These are phyloP conservation scores for Arge pagana DNA, from an alignment of 2,888 invertebrate genomes.

Conservation along the genomic window DNA sequence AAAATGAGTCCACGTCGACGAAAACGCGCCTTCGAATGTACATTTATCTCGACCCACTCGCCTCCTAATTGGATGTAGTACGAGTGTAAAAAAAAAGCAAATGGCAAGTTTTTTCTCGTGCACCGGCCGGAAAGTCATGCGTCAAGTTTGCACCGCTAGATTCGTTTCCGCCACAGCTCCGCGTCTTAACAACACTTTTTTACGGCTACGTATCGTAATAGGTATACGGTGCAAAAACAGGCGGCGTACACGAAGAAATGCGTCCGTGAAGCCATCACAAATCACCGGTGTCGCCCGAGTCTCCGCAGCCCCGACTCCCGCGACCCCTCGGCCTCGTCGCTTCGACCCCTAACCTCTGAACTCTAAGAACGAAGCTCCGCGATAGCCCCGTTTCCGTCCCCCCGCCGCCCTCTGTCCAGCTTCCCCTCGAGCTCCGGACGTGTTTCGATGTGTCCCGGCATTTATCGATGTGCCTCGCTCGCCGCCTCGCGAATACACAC, in stretches of 20 bases:
- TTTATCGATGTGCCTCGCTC: not conserved
- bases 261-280: constrained; percentile 20
- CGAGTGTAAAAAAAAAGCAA: too few species aligned
- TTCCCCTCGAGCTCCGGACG: not conserved
- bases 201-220: constrained; percentile 4
- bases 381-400: not conserved
- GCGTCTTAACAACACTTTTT: constrained; percentile 16
- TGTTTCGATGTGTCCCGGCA: not conserved
- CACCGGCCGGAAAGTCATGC: too few species aligned
- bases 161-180: too few species aligned
- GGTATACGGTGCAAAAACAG: constrained; percentile 4
- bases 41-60: too few species aligned
- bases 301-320: not conserved
- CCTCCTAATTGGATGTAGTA: too few species aligned
- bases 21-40: too few species aligned
- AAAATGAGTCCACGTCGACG: too few species aligned
- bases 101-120: too few species aligned
- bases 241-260: constrained; percentile 12
- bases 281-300: constrained; percentile 17
- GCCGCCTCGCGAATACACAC: not conserved
- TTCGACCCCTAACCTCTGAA: constrained; percentile 11
- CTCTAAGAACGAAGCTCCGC: constrained; percentile 13
- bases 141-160: not conserved
- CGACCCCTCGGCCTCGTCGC: constrained; percentile 1
- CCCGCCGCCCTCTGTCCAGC: not conserved